Evolutionary conservation across 2,797 vertebrate genomes (phyloP).

Genomic region (Malurus leucopterus): DNA sequence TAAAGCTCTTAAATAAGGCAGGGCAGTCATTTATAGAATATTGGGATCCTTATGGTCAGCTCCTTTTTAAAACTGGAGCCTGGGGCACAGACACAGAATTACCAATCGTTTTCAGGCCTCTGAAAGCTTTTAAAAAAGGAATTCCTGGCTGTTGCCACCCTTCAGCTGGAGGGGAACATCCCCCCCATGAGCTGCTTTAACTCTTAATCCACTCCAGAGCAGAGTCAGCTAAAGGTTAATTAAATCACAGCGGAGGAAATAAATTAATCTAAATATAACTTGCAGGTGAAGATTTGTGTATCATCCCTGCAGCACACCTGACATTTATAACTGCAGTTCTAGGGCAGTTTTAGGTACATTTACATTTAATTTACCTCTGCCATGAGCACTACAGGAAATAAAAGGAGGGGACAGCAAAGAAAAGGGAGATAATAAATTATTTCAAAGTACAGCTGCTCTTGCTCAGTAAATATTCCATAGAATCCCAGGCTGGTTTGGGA

Average conservation of each 20-base stretch:
- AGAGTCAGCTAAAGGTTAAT: not conserved
- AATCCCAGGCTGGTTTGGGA: not conserved
- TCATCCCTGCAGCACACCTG: not conserved
- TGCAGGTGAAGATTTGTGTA: not conserved
- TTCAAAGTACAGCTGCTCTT: not conserved
- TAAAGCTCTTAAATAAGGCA: not conserved
- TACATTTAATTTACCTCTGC: not conserved
- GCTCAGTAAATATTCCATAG: not conserved
- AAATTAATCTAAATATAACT: not conserved
- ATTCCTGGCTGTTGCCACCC: not conserved
- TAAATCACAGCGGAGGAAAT: not conserved
- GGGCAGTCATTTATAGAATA: not conserved
- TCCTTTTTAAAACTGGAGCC: not conserved
- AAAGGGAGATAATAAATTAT: not conserved
- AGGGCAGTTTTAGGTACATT: not conserved
- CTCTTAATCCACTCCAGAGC: not conserved
- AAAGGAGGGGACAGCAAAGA: not conserved
- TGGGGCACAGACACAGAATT: not conserved
- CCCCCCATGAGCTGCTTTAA: not conserved
- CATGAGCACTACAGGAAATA: not conserved
- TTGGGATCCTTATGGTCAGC: not conserved
- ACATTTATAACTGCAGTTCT: not conserved
- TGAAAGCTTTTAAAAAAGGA: not conserved
- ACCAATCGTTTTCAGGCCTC: not conserved
- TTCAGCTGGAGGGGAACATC: not conserved